Percentiles rank a stretch among this genome's conserved stretches.
phyloP scores from a whole-genome alignment of 2,113 vertebrate species.

The Pleuronectes platessa region DNA sequence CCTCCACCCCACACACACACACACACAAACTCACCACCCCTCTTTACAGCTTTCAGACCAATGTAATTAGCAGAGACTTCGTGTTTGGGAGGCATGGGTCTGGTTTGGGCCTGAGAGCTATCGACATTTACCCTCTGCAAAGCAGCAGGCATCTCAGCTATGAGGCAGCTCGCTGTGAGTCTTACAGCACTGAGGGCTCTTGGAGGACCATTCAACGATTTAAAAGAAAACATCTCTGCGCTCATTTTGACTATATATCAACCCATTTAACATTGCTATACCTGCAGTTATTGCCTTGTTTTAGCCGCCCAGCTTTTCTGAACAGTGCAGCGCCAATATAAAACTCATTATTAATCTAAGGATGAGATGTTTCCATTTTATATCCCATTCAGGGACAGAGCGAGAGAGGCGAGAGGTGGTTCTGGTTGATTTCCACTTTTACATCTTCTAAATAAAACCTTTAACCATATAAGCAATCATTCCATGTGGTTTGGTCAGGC shows the following conservation, averaged over 20 bases:
- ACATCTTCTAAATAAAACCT: slow-evolving; percentile 49
- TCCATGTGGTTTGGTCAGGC: slow-evolving; percentile 29
- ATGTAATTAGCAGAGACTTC: slow-evolving; percentile 58
- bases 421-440: slow-evolving; percentile 20
- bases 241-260: neutral
- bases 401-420: neutral
- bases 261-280: neutral
- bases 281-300: neutral
- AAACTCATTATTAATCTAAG: neutral
- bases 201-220: neutral
- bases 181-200: neutral
- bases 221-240: neutral
- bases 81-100: slow-evolving; percentile 41
- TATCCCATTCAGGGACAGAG: neutral
- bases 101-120: slow-evolving; percentile 49
- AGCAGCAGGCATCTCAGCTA: slow-evolving; percentile 44
- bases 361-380: neutral
- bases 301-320: neutral
- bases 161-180: slow-evolving; percentile 17
- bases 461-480: slow-evolving; percentile 3
- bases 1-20: neutral
- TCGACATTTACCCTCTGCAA: slow-evolving; percentile 30
- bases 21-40: slow-evolving; percentile 6
- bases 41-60: slow-evolving; percentile 46
- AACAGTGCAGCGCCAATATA: neutral